Evolutionary conservation across 2,888 invertebrate species (phyloP).

Genomic region (Ophioninae sp.): DNA sequence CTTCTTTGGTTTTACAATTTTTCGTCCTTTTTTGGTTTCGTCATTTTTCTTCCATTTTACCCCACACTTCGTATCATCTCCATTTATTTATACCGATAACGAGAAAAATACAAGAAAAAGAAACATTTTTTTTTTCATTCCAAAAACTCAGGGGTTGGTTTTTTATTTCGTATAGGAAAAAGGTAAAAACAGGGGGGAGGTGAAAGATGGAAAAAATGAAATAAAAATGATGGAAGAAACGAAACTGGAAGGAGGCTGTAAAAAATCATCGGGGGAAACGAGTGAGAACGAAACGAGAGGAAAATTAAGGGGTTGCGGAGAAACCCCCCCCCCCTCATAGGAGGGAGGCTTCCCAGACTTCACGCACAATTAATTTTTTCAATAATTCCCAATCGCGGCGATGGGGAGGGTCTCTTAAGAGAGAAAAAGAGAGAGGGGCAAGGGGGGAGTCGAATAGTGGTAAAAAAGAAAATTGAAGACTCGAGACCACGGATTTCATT

Average conservation of each 20-base stretch:
- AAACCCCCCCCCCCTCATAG: no score
- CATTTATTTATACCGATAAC: no score
- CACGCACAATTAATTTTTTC: constrained; percentile 80
- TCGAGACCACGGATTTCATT: constrained; percentile 51
- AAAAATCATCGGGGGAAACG: constrained; percentile 72
- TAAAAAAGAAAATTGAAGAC: constrained; percentile 53
- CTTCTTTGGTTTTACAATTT: no score
- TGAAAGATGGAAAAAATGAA: constrained; percentile 18
- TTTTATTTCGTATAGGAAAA: constrained; percentile 35
- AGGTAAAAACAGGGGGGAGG: constrained; percentile 4
- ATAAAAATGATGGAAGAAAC: constrained; percentile 19
- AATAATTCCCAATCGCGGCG: constrained; percentile 77
- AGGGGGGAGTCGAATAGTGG: background rate
- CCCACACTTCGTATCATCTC: no score
- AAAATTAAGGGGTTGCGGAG: constrained; percentile 33
- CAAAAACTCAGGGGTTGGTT: no score
- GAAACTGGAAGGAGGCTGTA: constrained; percentile 55
- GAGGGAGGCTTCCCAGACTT: constrained; percentile 71
- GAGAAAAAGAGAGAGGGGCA: constrained; percentile 36
- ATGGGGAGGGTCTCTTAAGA: constrained; percentile 58
- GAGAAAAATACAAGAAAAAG: no score
- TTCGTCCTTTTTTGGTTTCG: no score
- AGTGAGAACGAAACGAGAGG: constrained; percentile 9
- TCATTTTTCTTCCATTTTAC: no score
- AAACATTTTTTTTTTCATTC: no score